Evolutionary conservation across 2,888 invertebrate genomes (phyloP).

Genomic region (Caenorhabditis japonica): DNA sequence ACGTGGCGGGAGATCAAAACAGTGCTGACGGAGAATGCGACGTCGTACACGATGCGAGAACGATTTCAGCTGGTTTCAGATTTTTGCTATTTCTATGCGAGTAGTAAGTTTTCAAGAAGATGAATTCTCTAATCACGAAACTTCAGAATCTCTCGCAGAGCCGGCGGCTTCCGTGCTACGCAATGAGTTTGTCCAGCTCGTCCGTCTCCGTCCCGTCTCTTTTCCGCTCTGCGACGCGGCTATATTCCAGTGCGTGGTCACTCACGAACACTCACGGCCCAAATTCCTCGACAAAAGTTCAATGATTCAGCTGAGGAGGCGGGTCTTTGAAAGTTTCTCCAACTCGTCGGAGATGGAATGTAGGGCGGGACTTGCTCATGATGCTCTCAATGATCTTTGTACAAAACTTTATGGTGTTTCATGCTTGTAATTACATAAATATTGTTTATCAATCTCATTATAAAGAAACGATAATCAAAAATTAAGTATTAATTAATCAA

Average conservation of each 20-base stretch:
- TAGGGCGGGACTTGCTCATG: constrained; percentile 51
- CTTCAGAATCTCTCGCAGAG: constrained; percentile 50
- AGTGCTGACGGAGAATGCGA: constrained; percentile 54
- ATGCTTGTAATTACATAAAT: constrained; percentile 58
- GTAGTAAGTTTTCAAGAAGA: constrained; percentile 28
- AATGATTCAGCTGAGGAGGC: constrained; percentile 43
- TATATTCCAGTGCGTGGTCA: constrained; percentile 50
- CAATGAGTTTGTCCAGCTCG: constrained; percentile 56
- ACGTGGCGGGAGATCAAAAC: constrained; percentile 56
- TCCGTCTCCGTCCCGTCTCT: constrained; percentile 44
- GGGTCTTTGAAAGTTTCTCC: constrained; percentile 52
- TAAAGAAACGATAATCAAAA: too few relatives aligned
- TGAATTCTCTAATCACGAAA: neutral
- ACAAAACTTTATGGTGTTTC: constrained; percentile 52
- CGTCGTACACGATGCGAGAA: constrained; percentile 56
- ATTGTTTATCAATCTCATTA: too few relatives aligned
- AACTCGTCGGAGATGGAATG: constrained; percentile 60
- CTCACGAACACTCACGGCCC: constrained; percentile 34
- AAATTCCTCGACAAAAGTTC: constrained; percentile 32
- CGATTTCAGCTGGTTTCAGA: constrained; percentile 58
- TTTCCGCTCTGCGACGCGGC: constrained; percentile 59
- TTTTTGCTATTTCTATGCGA: constrained; percentile 60
- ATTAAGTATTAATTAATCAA: too few relatives aligned
- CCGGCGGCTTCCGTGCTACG: constrained; percentile 55
- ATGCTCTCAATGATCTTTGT: constrained; percentile 62